phyloP scores from a whole-genome alignment of 2,113 vertebrate genomes.

The Poeciliopsis retropinna region DNA sequence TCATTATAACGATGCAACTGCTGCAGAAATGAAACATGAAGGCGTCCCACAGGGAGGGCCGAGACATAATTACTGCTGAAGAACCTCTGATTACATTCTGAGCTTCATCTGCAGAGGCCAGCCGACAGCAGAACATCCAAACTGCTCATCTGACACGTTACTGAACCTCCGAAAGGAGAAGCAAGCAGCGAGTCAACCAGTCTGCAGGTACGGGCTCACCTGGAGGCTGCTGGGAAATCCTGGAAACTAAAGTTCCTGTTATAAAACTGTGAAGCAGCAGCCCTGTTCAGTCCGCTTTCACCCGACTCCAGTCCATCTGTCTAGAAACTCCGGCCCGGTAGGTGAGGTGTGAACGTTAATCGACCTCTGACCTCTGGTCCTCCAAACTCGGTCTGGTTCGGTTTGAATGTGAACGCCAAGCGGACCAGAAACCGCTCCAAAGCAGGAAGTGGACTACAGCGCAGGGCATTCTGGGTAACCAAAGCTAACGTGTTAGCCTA shows the following conservation, averaged over 20 bases:
- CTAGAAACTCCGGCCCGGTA: too few relatives aligned
- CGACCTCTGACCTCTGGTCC: too few relatives aligned
- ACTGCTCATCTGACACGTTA: neutral
- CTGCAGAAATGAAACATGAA: conserved; percentile 59
- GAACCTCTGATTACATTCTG: conserved; percentile 57
- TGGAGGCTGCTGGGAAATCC: neutral
- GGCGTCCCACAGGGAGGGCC: conserved; percentile 3
- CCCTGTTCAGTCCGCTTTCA: neutral
- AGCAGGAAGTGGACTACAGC: too few relatives aligned
- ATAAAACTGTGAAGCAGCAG: neutral
- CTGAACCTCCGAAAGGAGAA: neutral
- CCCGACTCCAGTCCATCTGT: too few relatives aligned
- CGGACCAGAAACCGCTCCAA: too few relatives aligned
- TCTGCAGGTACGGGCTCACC: neutral
- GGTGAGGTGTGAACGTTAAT: too few relatives aligned
- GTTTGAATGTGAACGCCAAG: too few relatives aligned
- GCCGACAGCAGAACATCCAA: neutral
- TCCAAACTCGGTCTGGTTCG: too few relatives aligned
- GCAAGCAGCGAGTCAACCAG: neutral
- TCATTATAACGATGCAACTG: conserved; percentile 70
- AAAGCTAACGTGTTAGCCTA: too few relatives aligned
- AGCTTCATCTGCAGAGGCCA: neutral
- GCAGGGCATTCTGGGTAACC: too few relatives aligned
- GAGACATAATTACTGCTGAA: conserved; percentile 44
- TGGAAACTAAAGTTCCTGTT: neutral